Conservation (phyloP, 30 jellyfish, hydroid and myxozoan species). For the Cassiopea andromeda region DNA sequence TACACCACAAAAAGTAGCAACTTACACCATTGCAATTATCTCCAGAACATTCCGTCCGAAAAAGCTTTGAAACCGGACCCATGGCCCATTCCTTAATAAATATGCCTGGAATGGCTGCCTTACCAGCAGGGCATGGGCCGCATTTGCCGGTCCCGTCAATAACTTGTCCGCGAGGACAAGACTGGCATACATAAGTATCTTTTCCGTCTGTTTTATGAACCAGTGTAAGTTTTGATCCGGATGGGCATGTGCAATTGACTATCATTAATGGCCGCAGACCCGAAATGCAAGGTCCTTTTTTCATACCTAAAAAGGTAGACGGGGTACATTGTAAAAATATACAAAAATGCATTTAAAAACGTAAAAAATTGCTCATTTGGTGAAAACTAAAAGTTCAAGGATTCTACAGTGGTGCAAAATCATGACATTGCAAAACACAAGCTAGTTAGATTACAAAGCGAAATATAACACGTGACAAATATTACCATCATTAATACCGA, state of each 20-base stretch:
- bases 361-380: no score
- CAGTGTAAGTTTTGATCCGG: slow-evolving; percentile 67
- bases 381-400: no score
- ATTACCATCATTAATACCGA: no score
- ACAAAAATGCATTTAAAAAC: no score
- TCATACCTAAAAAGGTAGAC: slow-evolving; percentile 26
- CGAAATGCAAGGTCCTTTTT: slow-evolving; percentile 38
- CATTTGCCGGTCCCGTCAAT: slow-evolving; percentile 38
- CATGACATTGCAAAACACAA: no score
- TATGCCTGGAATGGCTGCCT: slow-evolving; percentile 90
- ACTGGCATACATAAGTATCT: slow-evolving; percentile 34
- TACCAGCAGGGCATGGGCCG: slow-evolving; percentile 74
- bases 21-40: slow-evolving; percentile 62
- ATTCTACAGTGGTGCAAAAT: no score
- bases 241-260: slow-evolving; percentile 74
- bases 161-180: slow-evolving; percentile 49
- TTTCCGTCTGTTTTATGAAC: slow-evolving; percentile 22
- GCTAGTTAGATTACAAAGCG: no score
- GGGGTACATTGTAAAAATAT: no score
- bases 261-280: not conserved
- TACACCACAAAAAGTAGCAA: not conserved
- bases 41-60: slow-evolving; percentile 80
- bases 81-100: slow-evolving; percentile 60
- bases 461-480: no score
- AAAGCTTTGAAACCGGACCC: slow-evolving; percentile 61